These are phyloP conservation scores for Pristionchus entomophagus DNA, from an alignment of 2,888 invertebrate species.

Conservation along the genomic window DNA sequence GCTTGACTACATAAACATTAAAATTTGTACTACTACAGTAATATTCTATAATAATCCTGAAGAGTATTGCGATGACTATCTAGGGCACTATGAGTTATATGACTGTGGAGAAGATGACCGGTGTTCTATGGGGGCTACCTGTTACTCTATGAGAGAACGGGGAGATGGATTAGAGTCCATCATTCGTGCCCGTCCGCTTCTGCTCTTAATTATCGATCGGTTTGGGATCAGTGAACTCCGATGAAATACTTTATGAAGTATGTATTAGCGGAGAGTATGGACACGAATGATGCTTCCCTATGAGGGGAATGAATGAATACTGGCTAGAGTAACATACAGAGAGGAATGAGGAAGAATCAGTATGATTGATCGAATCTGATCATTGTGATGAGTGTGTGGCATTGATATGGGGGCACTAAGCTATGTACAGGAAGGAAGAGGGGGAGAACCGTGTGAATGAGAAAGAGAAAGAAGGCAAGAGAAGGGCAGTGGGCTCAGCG, in stretches of 20 bases:
- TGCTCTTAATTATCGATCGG: background rate
- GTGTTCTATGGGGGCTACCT: constrained; percentile 5
- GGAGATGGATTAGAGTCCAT: background rate
- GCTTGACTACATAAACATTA: background rate
- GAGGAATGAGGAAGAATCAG: constrained; percentile 25
- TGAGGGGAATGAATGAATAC: constrained; percentile 29
- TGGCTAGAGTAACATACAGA: constrained; percentile 5
- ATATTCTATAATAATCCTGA: constrained; percentile 27
- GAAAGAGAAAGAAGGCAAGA: background rate
- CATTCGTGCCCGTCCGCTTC: background rate
- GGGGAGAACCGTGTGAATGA: background rate
- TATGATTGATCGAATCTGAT: constrained; percentile 5
- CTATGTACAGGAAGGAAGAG: constrained; percentile 27
- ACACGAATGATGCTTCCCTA: constrained; percentile 23
- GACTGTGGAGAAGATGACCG: background rate
- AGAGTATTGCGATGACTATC: constrained; percentile 6
- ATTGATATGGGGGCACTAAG: constrained; percentile 24
- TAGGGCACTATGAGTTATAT: background rate
- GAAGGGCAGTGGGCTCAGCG: background rate
- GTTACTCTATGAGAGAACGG: constrained; percentile 22
- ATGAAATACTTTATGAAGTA: constrained; percentile 33
- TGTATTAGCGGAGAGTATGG: background rate
- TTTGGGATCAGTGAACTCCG: background rate
- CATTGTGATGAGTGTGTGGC: background rate
- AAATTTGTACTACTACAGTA: background rate